Conservation (phyloP, 2,888 invertebrate species). For the Tiphia femorata region DNA sequence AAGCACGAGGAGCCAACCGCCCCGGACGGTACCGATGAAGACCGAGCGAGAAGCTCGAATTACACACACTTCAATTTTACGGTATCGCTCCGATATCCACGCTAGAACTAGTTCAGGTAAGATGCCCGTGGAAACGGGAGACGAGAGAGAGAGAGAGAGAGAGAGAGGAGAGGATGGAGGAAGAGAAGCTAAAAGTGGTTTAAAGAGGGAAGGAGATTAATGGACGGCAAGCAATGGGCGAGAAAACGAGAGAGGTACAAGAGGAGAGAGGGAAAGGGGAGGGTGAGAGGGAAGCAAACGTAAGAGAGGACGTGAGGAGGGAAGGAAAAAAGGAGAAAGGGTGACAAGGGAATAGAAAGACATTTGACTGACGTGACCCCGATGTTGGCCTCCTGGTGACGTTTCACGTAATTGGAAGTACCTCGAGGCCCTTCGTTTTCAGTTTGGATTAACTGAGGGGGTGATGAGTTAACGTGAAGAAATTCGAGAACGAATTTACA, state of each 20-base stretch:
- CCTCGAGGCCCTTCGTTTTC: slow-evolving; percentile 45
- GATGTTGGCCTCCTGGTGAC: slow-evolving; percentile 47
- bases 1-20: neutral
- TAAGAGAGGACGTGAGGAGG: neutral
- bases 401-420: slow-evolving; percentile 55
- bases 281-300: neutral
- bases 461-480: slow-evolving; percentile 14
- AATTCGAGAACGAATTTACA: neutral
- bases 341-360: slow-evolving; percentile 25
- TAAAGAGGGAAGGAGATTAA: neutral
- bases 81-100: slow-evolving; percentile 23
- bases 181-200: neutral
- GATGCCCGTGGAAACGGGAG: slow-evolving; percentile 26
- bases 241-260: neutral
- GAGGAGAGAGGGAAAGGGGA: neutral
- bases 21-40: slow-evolving; percentile 19
- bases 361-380: slow-evolving; percentile 56
- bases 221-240: neutral
- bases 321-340: neutral
- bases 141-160: slow-evolving; percentile 22
- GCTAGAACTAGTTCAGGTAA: slow-evolving; percentile 31
- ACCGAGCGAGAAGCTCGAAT: slow-evolving; percentile 28
- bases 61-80: slow-evolving; percentile 36
- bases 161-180: neutral
- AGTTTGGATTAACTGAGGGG: slow-evolving; percentile 33